These are phyloP conservation scores for Ambastaia sidthimunki DNA, from an alignment of 2,797 vertebrate species.

Conservation along the genomic window DNA sequence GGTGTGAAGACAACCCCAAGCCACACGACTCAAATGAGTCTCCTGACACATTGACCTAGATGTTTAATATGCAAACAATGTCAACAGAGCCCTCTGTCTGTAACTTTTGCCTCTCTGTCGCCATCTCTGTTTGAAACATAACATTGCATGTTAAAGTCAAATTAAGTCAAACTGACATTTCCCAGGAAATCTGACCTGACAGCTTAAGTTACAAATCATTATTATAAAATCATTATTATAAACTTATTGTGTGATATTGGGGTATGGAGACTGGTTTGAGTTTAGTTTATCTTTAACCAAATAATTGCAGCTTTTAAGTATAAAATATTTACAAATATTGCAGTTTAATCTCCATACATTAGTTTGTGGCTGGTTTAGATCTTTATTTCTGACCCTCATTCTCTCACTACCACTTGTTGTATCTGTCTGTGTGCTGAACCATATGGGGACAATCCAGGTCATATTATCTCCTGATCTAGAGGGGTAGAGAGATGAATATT, in stretches of 20 bases:
- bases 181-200: too few species aligned
- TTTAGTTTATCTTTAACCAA: too few species aligned
- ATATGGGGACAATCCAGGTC: slow-evolving; percentile 42
- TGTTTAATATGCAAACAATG: slow-evolving; percentile 4
- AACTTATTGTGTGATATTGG: too few species aligned
- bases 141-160: too few species aligned
- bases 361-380: background rate
- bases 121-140: too few species aligned
- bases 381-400: slow-evolving; percentile 23
- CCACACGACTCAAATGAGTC: slow-evolving; percentile 62
- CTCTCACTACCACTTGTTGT: slow-evolving; percentile 39
- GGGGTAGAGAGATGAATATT: slow-evolving; percentile 32
- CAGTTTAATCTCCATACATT: background rate
- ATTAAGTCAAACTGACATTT: too few species aligned
- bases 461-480: slow-evolving; percentile 27
- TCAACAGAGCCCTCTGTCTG: background rate
- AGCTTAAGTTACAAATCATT: too few species aligned
- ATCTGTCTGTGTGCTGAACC: slow-evolving; percentile 31
- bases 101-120: too few species aligned
- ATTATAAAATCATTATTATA: too few species aligned
- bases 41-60: slow-evolving; percentile 73
- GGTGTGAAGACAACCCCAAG: slow-evolving; percentile 69
- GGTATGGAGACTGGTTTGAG: too few species aligned
- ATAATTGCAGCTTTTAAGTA: too few species aligned
- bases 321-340: too few species aligned